phyloP scores from a whole-genome alignment of 2,797 vertebrate genomes.

The Leucoraja ocellata region DNA sequence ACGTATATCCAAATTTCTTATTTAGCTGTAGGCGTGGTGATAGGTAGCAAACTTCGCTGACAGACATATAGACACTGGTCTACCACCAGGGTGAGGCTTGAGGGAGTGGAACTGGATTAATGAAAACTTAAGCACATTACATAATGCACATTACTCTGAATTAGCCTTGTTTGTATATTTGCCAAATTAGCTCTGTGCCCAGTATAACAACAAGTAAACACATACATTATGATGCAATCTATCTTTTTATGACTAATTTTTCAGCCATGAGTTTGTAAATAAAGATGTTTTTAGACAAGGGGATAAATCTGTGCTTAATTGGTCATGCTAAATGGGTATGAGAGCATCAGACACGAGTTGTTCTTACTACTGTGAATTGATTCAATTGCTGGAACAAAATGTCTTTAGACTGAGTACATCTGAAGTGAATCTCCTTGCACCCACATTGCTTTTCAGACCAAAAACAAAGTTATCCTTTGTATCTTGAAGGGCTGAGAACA shows the following conservation, averaged over 20 bases:
- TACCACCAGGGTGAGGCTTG: too few species aligned
- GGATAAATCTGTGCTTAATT: too few species aligned
- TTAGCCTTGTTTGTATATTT: background rate
- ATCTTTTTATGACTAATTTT: background rate
- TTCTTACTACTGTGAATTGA: too few species aligned
- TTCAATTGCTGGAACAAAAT: too few species aligned
- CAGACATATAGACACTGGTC: background rate
- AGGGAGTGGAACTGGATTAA: background rate
- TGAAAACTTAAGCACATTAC: background rate
- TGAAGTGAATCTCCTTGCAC: background rate
- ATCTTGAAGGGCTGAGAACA: background rate
- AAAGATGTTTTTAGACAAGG: background rate
- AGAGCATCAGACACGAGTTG: too few species aligned
- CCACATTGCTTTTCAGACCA: background rate
- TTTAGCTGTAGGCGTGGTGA: background rate
- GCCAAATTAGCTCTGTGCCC: background rate
- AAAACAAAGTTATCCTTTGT: background rate
- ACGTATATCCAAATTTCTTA: background rate
- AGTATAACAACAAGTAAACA: background rate
- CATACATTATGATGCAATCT: background rate
- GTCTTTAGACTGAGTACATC: background rate
- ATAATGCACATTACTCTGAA: background rate
- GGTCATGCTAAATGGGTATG: too few species aligned
- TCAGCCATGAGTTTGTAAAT: background rate
- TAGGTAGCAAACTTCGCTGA: background rate